Base-by-base conservation (phyloP, 2,888 invertebrate species). In the Drosophila diplacantha region DNA sequence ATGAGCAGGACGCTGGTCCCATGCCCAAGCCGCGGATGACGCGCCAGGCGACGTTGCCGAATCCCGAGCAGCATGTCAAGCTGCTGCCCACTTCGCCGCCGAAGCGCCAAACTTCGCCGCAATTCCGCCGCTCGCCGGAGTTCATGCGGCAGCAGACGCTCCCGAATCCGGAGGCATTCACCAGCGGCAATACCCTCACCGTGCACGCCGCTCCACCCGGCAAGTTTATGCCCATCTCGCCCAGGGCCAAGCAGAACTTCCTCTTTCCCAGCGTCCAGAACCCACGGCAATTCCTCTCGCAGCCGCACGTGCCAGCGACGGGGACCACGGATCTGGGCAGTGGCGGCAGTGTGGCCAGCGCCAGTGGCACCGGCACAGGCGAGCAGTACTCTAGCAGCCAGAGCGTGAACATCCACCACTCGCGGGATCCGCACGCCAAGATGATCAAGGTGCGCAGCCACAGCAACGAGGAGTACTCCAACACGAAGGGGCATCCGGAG, bases 381-480 rank as follows among this genome's bases (percentile, higher is more conserved):
- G 86, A 86, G 41, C 88, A 88, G 24, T 87, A 88, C 62, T 84
- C 86, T 0, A 88, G 87, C 66, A 87, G 86, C 60, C 87, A 87
- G 73, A 87, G 87, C 61, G 86, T 87, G 3, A 87, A 87, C 26
- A 86, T 86, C 5, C 87, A 87, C 55, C 85, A 86, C 35, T 72
- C 82, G 9, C 81, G 86, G 0, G 87, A 87, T 67, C 83, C 80
- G 26, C 85, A 86, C 63, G 73, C 86, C 14, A 88, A 88, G 75
- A 88, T 88, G 88, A 88, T 88, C 29, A 88, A 88, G 70, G 87
- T 88, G 43, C 85, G 88, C 54, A 88, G 88, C 49, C 88, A 88
- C 65, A 88, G 88, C 73, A 88, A 88, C 64, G 88, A 88, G 64
- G 88, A 88, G 69, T 88, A 88, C 62, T 86, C 87, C 12, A 85